Conservation (phyloP, 2,888 invertebrate species). For the Trachelus tabidus region DNA sequence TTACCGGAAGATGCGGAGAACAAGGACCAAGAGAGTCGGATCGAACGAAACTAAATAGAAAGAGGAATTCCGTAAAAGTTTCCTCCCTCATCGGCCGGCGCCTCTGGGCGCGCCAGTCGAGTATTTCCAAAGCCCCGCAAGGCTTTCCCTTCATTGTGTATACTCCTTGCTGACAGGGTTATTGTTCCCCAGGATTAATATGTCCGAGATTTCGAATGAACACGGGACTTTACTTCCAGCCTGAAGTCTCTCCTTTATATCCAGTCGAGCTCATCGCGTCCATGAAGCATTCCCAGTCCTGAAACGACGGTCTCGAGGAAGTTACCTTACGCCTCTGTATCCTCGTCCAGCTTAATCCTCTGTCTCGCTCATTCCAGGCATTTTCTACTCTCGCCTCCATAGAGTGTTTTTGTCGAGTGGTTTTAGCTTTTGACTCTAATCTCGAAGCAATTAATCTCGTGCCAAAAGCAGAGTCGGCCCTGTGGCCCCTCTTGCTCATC, state of each 20-base stretch:
- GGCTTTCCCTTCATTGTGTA: background rate
- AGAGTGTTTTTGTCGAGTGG: constrained; percentile 1
- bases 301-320: background rate
- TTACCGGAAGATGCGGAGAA: background rate
- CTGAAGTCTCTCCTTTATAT: background rate
- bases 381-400: background rate
- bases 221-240: background rate
- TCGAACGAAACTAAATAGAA: background rate
- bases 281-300: background rate
- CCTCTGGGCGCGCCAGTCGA: background rate
- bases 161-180: background rate
- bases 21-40: background rate
- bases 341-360: background rate
- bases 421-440: constrained; percentile 40
- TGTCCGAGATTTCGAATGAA: background rate
- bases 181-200: background rate
- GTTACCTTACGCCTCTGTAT: background rate
- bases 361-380: background rate
- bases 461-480: constrained; percentile 31
- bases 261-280: background rate
- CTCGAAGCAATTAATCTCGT: constrained; percentile 40
- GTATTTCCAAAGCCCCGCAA: background rate
- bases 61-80: background rate
- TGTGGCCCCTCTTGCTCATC: background rate
- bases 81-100: background rate